Evolutionary conservation across 2,888 invertebrate genomes (phyloP), one percentile per base, ranked within the genome.

Genomic region (Lasioglossum malachurum): DNA sequence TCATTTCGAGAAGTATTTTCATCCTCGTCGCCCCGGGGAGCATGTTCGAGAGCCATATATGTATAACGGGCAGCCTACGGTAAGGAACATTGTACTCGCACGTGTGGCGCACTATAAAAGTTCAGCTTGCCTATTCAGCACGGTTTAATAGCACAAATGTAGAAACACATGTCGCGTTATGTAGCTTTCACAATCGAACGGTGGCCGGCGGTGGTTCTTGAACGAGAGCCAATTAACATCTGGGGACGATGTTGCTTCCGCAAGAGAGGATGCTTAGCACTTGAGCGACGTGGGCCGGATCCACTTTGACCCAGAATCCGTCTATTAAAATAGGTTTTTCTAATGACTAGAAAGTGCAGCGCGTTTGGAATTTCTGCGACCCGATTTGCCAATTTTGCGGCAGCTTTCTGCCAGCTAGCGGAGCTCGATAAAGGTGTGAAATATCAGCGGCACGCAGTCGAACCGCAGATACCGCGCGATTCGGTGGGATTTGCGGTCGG

Each of bases 401-500:
- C 10, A 23, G 53, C 53, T n/a, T 10, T 53, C 7, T 53, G 10
- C 10, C 53, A n/a, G 53, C 23, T 0, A 53, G 23, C 5, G 5
- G 49, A 0, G 3, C 53, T 53, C 53, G 53, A 23, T n/a, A n/a
- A 64, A 3, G 16, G 14, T 60, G 27, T 64, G 31, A 64, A 64
- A 64, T 64, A 64, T 64, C 31, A 31, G 64, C 64, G 10, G 60
- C 60, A 31, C 16, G 64, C 64, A 69, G 38, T 23, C 23, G 38
- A 69, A 38, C 35, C 69, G 10, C 41, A 38, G 35, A 41, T 69
- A 38, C 35, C 67, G 67, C 67, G 67, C 16, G 35, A 38, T 38
- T 57, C 77, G 46, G 71, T 75, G 64, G 80, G 80, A 80, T 80
- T 80, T 75, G 23, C 80, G 75, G 38, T n/a, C 75, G 60, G 35